Base-by-base conservation (phyloP, 2,113 vertebrate genomes). In the Meriones unguiculatus region DNA sequence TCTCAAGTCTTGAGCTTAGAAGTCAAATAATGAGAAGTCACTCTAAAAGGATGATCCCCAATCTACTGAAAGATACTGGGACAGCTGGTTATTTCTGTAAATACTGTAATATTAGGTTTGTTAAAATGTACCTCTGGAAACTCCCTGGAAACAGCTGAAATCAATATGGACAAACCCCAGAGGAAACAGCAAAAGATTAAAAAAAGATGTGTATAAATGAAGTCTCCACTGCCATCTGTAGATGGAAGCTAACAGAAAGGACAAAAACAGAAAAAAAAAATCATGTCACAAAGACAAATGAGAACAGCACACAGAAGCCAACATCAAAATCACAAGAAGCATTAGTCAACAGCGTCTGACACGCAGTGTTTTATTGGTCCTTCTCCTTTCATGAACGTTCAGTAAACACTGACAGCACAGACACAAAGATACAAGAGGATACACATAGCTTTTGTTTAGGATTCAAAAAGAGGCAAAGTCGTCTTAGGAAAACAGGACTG, bases 381-480 rank as follows among this genome's bases (percentile, higher is more conserved):
- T 72, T 57, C 67, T 81, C 87, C 77, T 77, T 62, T 93, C 78
- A 52, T 18, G 54, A 52, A 64, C 22, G 46, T 62, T 91, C 69
- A 50, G 28, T 62, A 38, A 87, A 46, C 70, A 70, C 9, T 75
- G 28, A 59, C 0, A 50, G 14, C 24, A 64, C 52, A 93, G 72
- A 87, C 52, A 67, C n/a, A 95, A 52, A 87, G 59, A 75, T 13
- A 41, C 14, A 8, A 94, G 13, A 89, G 35, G n/a, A 78, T 7
- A 32, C n/a, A 32, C 14, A 3, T 15, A 80, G 11, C 18, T 88
- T 86, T 41, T 35, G 6, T 73, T 91, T 20, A 91, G 78, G 24
- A 69, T 75, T 92, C 85, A 90, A 67, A 94, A 95, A 38, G 64
- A 82, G 77, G 72, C 86, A 81, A 78, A 84, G n/a, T 73, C 62